Conservation (phyloP, 2,113 vertebrate genomes). For the Periophthalmodon schlosseri region DNA sequence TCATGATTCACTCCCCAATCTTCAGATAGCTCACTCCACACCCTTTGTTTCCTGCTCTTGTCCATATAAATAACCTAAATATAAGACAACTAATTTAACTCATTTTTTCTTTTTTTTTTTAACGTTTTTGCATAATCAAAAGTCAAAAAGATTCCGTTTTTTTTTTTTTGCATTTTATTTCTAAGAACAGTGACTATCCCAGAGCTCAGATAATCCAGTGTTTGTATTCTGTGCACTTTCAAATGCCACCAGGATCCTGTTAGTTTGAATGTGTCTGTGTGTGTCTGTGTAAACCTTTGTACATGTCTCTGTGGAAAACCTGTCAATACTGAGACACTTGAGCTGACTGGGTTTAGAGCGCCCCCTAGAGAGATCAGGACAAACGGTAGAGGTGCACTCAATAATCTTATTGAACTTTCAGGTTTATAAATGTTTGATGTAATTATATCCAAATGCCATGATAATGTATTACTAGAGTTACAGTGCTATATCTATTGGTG, state of each 20-base stretch:
- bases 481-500: too few species aligned
- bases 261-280: slow-evolving; percentile 20
- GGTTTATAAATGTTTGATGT: neutral
- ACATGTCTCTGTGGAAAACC: slow-evolving; percentile 24
- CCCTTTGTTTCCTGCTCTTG: too few species aligned
- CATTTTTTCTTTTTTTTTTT: too few species aligned
- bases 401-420: neutral
- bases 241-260: slow-evolving; percentile 30
- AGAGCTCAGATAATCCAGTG: slow-evolving; percentile 24
- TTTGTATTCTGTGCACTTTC: slow-evolving; percentile 31
- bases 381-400: slow-evolving; percentile 17
- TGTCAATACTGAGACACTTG: slow-evolving; percentile 52
- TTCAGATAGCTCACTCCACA: too few species aligned
- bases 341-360: slow-evolving; percentile 23
- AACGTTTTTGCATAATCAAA: neutral
- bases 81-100: too few species aligned
- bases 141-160: neutral
- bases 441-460: neutral
- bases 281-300: slow-evolving; percentile 7
- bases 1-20: too few species aligned
- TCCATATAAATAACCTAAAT: too few species aligned
- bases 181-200: neutral
- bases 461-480: neutral
- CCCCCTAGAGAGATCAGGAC: slow-evolving; percentile 20
- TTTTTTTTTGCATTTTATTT: neutral